Evolutionary conservation across 2,113 vertebrate species (phyloP).

Genomic region (Brevimyrus niger): DNA sequence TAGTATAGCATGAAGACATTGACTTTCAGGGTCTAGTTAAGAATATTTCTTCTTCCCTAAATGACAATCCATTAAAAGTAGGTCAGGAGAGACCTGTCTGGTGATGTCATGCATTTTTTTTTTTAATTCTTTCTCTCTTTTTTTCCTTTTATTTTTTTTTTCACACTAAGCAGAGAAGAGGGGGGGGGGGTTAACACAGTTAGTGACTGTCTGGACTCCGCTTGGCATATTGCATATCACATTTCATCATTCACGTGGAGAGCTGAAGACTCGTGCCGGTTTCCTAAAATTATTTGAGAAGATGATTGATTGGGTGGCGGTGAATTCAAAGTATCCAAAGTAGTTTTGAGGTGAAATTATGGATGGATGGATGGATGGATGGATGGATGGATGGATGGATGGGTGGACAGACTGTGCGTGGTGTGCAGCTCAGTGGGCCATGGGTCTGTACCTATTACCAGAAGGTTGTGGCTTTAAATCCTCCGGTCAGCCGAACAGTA

Average conservation of each 20-base stretch:
- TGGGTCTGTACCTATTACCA: background rate
- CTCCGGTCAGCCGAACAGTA: background rate
- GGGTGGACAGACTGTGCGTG: background rate
- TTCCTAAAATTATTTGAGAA: background rate
- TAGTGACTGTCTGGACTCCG: background rate
- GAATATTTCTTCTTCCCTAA: conserved; percentile 75
- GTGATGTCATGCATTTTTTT: conserved; percentile 52
- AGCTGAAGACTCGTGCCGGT: background rate
- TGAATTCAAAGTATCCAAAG: background rate
- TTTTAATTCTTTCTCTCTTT: background rate
- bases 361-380: background rate
- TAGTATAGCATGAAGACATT: conserved; percentile 75
- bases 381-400: background rate
- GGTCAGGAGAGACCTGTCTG: conserved; percentile 68
- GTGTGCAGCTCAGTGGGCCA: background rate
- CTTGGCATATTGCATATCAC: background rate
- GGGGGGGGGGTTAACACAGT: background rate
- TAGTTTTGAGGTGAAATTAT: background rate
- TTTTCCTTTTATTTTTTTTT: background rate
- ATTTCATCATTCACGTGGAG: background rate
- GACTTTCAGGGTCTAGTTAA: conserved; percentile 69
- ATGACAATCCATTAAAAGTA: conserved; percentile 71
- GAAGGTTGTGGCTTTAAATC: background rate
- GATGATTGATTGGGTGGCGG: background rate
- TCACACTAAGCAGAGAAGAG: background rate